A percentile compares a stretch with the other conserved stretches of the same genome.
Evolutionary conservation across 1,140 invertebrate genomes (phyloP).

Genomic region (Oreohelix idahoensis): DNA sequence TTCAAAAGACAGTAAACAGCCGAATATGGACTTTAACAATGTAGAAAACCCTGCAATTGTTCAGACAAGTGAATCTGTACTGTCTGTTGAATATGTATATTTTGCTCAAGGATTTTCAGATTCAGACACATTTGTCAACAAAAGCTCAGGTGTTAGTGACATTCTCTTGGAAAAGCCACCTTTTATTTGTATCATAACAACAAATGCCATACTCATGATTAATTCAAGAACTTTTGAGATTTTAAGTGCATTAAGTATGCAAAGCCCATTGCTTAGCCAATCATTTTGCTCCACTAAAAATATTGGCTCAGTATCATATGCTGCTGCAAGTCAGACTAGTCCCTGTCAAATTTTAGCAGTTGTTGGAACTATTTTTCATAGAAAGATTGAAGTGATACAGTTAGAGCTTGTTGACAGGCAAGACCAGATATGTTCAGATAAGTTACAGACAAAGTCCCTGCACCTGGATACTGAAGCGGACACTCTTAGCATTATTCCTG

Average conservation of each 20-base stretch:
- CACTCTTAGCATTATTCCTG: slow-evolving; percentile 41
- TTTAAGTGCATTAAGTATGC: slow-evolving; percentile 42
- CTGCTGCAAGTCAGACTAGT: slow-evolving; percentile 48
- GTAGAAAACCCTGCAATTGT: slow-evolving; percentile 16
- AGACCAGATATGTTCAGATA: neutral
- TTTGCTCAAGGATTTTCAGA: slow-evolving; percentile 6
- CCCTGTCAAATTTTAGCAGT: slow-evolving; percentile 55
- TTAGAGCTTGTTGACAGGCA: slow-evolving; percentile 46
- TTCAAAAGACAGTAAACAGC: neutral
- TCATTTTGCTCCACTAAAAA: slow-evolving; percentile 27
- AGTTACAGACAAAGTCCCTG: neutral
- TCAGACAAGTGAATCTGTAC: slow-evolving; percentile 43
- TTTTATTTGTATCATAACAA: slow-evolving; percentile 62
- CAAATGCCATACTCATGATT: slow-evolving; percentile 59
- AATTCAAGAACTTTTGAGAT: slow-evolving; percentile 65
- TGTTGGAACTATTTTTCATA: slow-evolving; percentile 65
- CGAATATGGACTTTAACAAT: slow-evolving; percentile 4
- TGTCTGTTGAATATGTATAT: slow-evolving; percentile 44
- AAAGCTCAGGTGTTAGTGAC: slow-evolving; percentile 32
- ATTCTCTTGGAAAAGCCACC: slow-evolving; percentile 53
- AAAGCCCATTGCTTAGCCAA: slow-evolving; percentile 44
- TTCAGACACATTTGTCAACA: neutral
- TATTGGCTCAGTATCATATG: slow-evolving; percentile 52
- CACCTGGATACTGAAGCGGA: neutral
- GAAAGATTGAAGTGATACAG: slow-evolving; percentile 59